These are phyloP conservation scores for Clivina fossor DNA, from an alignment of 2,888 invertebrate genomes.

Conservation along the genomic window DNA sequence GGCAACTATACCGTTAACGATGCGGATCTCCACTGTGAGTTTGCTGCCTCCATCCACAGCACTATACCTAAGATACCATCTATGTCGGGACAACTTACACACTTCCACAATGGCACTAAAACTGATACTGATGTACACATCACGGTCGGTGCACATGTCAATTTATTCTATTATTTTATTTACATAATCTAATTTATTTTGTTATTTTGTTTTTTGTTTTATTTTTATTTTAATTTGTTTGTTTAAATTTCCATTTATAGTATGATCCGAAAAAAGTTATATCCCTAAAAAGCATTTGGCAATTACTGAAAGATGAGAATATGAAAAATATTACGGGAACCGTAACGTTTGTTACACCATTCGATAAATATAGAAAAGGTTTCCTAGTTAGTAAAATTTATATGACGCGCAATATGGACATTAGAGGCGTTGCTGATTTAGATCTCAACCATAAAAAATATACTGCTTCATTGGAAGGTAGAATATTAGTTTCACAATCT, in stretches of 20 bases:
- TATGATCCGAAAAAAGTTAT: conserved; percentile 69
- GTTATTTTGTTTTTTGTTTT: background rate
- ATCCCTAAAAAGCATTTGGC: conserved; percentile 72
- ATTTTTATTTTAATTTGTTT: conserved; percentile 3
- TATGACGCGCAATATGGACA: conserved; percentile 63
- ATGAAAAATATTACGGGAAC: conserved; percentile 69
- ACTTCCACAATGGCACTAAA: conserved; percentile 56
- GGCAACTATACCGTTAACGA: conserved; percentile 56
- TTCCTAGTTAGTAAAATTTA: conserved; percentile 68
- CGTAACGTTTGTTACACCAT: conserved; percentile 67
- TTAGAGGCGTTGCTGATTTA: conserved; percentile 69
- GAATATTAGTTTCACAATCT: too few relatives aligned
- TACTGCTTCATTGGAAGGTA: conserved; percentile 66
- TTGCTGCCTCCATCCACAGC: conserved; percentile 59
- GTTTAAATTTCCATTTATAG: conserved; percentile 54
- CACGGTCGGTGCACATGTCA: conserved; percentile 49
- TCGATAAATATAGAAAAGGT: conserved; percentile 69
- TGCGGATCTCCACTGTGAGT: conserved; percentile 53
- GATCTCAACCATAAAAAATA: conserved; percentile 72
- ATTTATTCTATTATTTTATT: background rate
- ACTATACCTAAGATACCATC: conserved; percentile 62
- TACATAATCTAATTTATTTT: conserved; percentile 5
- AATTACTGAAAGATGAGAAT: conserved; percentile 57
- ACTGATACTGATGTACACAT: conserved; percentile 57
- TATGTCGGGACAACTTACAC: conserved; percentile 58